Base-by-base conservation (phyloP, 1,140 invertebrate species). In the Latrodectus geometricus region DNA sequence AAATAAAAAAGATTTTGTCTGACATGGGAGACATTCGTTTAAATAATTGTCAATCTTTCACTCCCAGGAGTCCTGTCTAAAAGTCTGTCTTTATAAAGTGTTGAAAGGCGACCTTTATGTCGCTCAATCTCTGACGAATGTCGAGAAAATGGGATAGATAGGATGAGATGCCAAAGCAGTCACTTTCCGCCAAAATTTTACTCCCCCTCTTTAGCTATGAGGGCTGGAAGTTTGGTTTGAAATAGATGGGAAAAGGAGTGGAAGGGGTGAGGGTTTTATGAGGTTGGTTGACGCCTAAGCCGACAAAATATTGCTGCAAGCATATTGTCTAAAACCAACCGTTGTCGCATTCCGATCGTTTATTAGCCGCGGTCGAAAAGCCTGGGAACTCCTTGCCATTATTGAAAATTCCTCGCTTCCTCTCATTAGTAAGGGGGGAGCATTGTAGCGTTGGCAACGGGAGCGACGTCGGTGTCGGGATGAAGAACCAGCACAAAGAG, bases 281-380 rank as follows among this genome's bases (percentile, higher is more conserved):
- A 82, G 86, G 86, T 81, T 87, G 79, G 78, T 88, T 88, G 87
- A 88, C 87, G 87, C 87, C 81, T 84, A 70, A 75, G 80, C 80
- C 81, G 87, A 83, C 87, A 88, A 88, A 88, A 88, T 88, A 88
- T 88, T 88, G 87, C 87, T 88, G 87, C 87, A 88, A 88, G 87
- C 87, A 88, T 88, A 88, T 88, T 88, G 87, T 88, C 87, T 84
- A 88, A 88, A 88, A 88, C 81, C 87, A 88, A 88, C 87, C 70
- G 87, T 88, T 88, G 87, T 88, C 81, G 87, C 87, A 88, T 88
- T 83, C 87, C 87, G 21, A 73, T 81, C 87, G 61, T 79, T 88
- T 88, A 88, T 88, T 88, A 88, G 87, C 87, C 78, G 54, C 81
- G 73, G 52, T 69, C 86, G 48, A 72, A 82, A 80, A 79, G 80